A percentile compares a stretch with the other conserved stretches of the same genome.
phyloP scores from a whole-genome alignment of 2,888 invertebrate genomes.

The Cheilosia scutellata region DNA sequence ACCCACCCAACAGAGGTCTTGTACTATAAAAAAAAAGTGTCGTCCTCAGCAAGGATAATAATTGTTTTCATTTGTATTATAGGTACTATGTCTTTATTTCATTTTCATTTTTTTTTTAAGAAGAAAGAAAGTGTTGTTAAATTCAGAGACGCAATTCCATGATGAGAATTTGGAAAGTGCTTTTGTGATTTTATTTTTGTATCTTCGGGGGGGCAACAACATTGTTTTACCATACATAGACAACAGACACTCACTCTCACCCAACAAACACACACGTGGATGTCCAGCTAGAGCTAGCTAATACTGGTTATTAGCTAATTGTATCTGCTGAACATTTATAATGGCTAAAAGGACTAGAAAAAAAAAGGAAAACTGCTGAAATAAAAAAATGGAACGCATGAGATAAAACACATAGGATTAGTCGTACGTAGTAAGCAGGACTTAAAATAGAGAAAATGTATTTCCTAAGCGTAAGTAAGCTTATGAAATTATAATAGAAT shows the following conservation, averaged over 20 bases:
- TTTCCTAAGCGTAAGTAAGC: constrained; percentile 71
- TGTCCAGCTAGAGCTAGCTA: constrained; percentile 58
- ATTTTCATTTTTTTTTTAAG: constrained; percentile 57
- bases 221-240: constrained; percentile 49
- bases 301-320: constrained; percentile 68
- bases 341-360: constrained; percentile 9
- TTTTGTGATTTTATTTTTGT: constrained; percentile 73
- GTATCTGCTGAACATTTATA: constrained; percentile 52
- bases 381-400: constrained; percentile 22
- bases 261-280: constrained; percentile 27
- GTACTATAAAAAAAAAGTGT: constrained; percentile 60
- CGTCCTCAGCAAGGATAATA: constrained; percentile 61
- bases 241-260: constrained; percentile 40
- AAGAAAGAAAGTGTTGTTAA: constrained; percentile 55
- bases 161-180: constrained; percentile 70
- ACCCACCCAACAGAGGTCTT: constrained; percentile 74
- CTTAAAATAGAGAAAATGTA: constrained; percentile 58
- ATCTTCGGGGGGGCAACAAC: constrained; percentile 51
- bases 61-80: constrained; percentile 75
- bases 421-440: constrained; percentile 64
- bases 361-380: constrained; percentile 2
- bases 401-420: constrained; percentile 65
- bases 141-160: constrained; percentile 73
- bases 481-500: constrained; percentile 68
- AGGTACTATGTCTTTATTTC: constrained; percentile 64